A percentile compares a stretch with the other conserved stretches of the same genome.
phyloP scores from a whole-genome alignment of 2,888 invertebrate species.

The Sarcophaga caerulescens region DNA sequence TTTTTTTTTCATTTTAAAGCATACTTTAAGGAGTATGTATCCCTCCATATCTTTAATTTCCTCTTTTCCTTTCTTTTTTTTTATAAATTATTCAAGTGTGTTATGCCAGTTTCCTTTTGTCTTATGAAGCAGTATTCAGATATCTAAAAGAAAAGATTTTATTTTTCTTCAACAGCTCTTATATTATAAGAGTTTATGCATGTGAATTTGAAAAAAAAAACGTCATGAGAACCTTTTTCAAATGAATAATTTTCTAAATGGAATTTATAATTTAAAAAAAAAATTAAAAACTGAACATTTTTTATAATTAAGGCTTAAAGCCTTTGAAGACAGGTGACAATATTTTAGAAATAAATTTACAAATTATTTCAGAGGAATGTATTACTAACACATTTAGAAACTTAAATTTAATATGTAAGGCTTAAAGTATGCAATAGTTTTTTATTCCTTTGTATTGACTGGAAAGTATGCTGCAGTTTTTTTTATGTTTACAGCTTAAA shows the following conservation, averaged over 20 bases:
- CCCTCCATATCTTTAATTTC: background rate
- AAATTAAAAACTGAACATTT: too few relatives aligned
- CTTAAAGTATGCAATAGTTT: constrained; percentile 4
- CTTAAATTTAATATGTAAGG: too few relatives aligned
- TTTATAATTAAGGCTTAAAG: too few relatives aligned
- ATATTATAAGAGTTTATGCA: background rate
- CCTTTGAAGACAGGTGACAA: too few relatives aligned
- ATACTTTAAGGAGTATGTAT: too few relatives aligned
- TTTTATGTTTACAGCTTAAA: background rate
- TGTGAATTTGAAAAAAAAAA: background rate
- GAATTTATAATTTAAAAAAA: background rate
- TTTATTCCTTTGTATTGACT: background rate
- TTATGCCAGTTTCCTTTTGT: background rate
- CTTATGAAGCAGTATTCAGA: background rate
- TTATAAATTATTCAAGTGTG: constrained; percentile 21
- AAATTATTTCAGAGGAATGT: too few relatives aligned
- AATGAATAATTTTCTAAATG: constrained; percentile 18
- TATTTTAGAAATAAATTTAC: too few relatives aligned
- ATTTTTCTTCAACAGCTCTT: background rate
- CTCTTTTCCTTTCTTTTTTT: background rate
- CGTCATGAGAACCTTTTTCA: background rate
- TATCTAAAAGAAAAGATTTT: background rate
- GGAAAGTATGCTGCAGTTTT: background rate
- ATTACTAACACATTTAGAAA: too few relatives aligned
- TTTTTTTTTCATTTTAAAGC: too few relatives aligned